Evolutionary conservation across 2,113 vertebrate species (phyloP).

Genomic region (Oncorhynchus kisutch): DNA sequence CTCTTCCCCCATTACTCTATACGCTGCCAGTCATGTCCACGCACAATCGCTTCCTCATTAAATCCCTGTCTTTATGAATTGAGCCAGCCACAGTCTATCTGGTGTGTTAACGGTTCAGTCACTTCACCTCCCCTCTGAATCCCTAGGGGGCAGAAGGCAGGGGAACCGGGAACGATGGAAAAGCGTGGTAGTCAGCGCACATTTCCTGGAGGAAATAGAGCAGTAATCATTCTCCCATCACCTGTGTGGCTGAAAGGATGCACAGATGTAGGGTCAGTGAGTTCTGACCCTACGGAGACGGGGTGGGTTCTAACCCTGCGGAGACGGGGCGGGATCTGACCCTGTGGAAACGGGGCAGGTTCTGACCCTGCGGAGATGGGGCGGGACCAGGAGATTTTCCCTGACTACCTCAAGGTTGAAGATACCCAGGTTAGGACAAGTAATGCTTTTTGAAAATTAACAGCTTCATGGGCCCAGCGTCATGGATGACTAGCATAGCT

Average conservation of each 20-base stretch:
- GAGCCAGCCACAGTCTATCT: slow-evolving; percentile 25
- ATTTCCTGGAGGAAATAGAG: slow-evolving; percentile 12
- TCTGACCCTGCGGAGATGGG: too few relatives aligned
- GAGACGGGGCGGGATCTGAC: too few relatives aligned
- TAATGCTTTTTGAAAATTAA: too few relatives aligned
- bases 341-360: accelerated
- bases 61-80: slow-evolving; percentile 27
- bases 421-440: too few relatives aligned
- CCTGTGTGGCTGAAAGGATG: neutral
- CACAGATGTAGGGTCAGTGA: neutral
- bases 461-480: too few relatives aligned
- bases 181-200: too few relatives aligned
- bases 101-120: slow-evolving; percentile 12
- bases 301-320: too few relatives aligned
- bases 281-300: too few relatives aligned
- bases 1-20: slow-evolving; percentile 28
- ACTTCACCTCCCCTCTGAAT: slow-evolving; percentile 15
- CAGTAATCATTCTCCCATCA: slow-evolving; percentile 34
- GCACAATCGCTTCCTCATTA: slow-evolving; percentile 44
- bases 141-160: slow-evolving; percentile 1
- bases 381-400: too few relatives aligned
- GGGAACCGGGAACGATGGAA: neutral
- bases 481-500: too few relatives aligned
- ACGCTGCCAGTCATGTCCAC: slow-evolving; percentile 24
- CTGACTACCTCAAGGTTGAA: too few relatives aligned